Base-by-base conservation (phyloP, 2,113 vertebrate species). In the Eulemur macaco region DNA sequence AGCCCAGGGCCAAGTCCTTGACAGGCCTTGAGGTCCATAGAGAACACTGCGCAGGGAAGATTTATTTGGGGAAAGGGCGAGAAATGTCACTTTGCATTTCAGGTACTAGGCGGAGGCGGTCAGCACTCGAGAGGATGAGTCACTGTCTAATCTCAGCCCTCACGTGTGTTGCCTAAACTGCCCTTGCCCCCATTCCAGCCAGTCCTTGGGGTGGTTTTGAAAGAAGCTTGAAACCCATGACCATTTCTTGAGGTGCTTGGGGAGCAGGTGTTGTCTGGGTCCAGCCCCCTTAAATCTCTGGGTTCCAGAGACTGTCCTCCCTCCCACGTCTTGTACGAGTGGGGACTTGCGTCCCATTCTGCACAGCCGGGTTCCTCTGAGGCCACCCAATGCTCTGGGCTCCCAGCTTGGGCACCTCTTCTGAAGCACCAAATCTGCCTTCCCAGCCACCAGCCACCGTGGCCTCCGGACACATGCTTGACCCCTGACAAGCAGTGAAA, bases 1-100 rank as follows among this genome's bases (percentile, higher is more conserved):
- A 96, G 94, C 71, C 54, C 58, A 25, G 90, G 92, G 97, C 95
- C 90, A 91, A 97, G 81, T 58, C 81, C 96, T 85, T 86, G 92
- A 88, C 82, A 85, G 87, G 81, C 54, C 63, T 84, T 29, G 52
- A 50, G 81, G 84, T 91, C 94, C 88, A 76, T 68, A 10, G 95
- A 97, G 96, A 87, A 90, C 1, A 0, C 77, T 10, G 45, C 0
- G 0, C 34, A 50, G 50, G 39, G 60, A 95, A 96, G 87, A 96
- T 93, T 91, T 87, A 93, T 92, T 83, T 58, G 92, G 50, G 73
- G 58, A 91, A 68, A 91, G 84, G 69, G 37, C 0, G 45, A 93
- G 88, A 90, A 89, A 91, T 66, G 68, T 86, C 92, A 83, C 94
- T 93, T 85, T 58, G 92, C 25, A 34, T 73, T 82, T 82, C 77